A percentile compares a stretch with the other conserved stretches of the same genome.
These are phyloP conservation scores for Mellilla xanthometata DNA, from an alignment of 2,888 invertebrate species.

Conservation along the genomic window DNA sequence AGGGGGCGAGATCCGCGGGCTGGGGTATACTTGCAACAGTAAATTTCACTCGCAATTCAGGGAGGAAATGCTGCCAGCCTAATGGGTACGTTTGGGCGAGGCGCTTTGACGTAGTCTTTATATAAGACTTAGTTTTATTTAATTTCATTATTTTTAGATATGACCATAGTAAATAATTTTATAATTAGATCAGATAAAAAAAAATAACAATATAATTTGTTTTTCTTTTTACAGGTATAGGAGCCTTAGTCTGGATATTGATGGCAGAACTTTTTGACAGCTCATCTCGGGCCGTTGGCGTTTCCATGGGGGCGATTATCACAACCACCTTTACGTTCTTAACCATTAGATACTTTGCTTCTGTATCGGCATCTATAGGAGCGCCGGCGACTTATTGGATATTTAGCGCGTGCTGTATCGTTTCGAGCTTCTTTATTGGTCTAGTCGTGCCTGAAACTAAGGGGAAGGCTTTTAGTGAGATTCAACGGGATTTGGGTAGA, in stretches of 20 bases:
- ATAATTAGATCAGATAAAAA: no score
- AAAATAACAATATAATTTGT: no score
- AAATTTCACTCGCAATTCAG: no score
- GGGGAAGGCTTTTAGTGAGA: conserved; percentile 31
- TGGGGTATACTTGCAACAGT: no score
- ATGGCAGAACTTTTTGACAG: conserved; percentile 22
- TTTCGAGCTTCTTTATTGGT: conserved; percentile 7
- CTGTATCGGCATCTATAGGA: conserved; percentile 22
- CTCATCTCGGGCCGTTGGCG: conserved; percentile 25
- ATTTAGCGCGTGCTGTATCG: conserved; percentile 19
- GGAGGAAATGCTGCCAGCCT: no score
- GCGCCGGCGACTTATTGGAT: conserved; percentile 30
- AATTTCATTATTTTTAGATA: no score
- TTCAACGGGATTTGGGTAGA: conserved; percentile 28
- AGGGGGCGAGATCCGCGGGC: no score
- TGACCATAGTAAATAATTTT: no score
- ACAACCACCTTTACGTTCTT: conserved; percentile 20
- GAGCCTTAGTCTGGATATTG: conserved; percentile 15
- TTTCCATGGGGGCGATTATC: conserved; percentile 8
- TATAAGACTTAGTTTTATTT: no score
- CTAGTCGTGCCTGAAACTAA: conserved; percentile 31
- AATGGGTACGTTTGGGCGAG: no score
- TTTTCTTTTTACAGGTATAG: conserved; percentile 9
- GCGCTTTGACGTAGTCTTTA: no score
- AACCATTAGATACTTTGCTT: conserved; percentile 28